Percentiles rank a stretch among this genome's conserved stretches.
Evolutionary conservation across 2,888 invertebrate genomes (phyloP).

Genomic region (Cosmia pyralina): DNA sequence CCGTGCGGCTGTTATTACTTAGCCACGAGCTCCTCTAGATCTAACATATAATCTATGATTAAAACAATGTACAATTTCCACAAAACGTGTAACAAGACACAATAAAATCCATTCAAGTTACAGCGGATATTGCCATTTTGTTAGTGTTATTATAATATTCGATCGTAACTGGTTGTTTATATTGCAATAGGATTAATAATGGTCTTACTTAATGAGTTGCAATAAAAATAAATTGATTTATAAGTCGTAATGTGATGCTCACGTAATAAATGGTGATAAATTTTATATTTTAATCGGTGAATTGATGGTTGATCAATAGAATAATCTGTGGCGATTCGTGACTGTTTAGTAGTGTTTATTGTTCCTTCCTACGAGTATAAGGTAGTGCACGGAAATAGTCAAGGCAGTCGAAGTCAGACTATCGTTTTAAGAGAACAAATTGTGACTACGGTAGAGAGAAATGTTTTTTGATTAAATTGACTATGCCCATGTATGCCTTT

Average conservation of each 20-base stretch:
- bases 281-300: constrained; percentile 68
- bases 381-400: not conserved
- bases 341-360: constrained; percentile 4
- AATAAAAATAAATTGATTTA: constrained; percentile 67
- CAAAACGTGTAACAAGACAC: constrained; percentile 10
- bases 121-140: constrained; percentile 27
- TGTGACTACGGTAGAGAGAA: no score
- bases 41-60: not conserved
- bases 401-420: not conserved
- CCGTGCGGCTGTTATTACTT: no score
- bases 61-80: not conserved
- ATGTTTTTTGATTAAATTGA: constrained; percentile 8
- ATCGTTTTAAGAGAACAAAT: constrained; percentile 8
- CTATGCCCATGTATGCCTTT: not conserved
- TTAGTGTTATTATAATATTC: constrained; percentile 30
- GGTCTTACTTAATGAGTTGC: constrained; percentile 42
- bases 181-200: constrained; percentile 31
- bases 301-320: constrained; percentile 55
- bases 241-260: constrained; percentile 54
- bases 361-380: not conserved
- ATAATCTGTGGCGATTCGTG: constrained; percentile 15
- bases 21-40: no score
- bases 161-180: constrained; percentile 36
- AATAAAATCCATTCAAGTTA: not conserved
- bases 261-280: constrained; percentile 55